phyloP scores from a whole-genome alignment of 1,140 invertebrate genomes.

The Drosophila athabasca region DNA sequence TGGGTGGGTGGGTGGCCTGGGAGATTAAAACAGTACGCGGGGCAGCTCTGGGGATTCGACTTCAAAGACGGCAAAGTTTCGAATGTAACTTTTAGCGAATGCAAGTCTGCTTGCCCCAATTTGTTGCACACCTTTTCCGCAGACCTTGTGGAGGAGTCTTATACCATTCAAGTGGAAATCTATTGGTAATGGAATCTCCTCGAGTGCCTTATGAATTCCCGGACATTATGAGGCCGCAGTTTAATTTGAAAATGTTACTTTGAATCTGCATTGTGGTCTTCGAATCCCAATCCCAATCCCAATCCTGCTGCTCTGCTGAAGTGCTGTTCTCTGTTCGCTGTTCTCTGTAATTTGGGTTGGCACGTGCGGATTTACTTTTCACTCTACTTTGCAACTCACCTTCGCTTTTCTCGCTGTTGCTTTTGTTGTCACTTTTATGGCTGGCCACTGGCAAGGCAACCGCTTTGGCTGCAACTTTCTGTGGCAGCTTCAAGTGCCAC shows the following conservation, averaged over 20 bases:
- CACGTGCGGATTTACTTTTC: slow-evolving; percentile 54
- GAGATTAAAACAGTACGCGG: slow-evolving; percentile 53
- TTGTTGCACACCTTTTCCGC: slow-evolving; percentile 45
- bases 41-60: neutral
- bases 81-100: slow-evolving; percentile 50
- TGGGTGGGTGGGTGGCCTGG: slow-evolving; percentile 17
- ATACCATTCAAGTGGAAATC: slow-evolving; percentile 12
- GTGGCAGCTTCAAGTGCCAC: neutral
- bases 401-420: slow-evolving; percentile 33
- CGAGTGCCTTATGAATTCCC: slow-evolving; percentile 4
- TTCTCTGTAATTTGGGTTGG: slow-evolving; percentile 36
- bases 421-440: slow-evolving; percentile 53
- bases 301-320: neutral
- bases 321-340: neutral
- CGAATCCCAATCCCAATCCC: neutral
- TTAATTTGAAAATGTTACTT: slow-evolving; percentile 41
- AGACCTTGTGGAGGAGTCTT: slow-evolving; percentile 3
- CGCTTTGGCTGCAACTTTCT: no score
- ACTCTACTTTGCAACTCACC: slow-evolving; percentile 44
- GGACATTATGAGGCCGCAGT: slow-evolving; percentile 21
- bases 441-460: slow-evolving; percentile 13
- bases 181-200: slow-evolving; percentile 33
- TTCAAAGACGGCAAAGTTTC: slow-evolving; percentile 53
- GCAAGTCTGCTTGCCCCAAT: slow-evolving; percentile 43
- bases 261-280: slow-evolving; percentile 40